These are phyloP conservation scores for Macroramphosus scolopax DNA, from an alignment of 2,797 vertebrate species.

Conservation along the genomic window DNA sequence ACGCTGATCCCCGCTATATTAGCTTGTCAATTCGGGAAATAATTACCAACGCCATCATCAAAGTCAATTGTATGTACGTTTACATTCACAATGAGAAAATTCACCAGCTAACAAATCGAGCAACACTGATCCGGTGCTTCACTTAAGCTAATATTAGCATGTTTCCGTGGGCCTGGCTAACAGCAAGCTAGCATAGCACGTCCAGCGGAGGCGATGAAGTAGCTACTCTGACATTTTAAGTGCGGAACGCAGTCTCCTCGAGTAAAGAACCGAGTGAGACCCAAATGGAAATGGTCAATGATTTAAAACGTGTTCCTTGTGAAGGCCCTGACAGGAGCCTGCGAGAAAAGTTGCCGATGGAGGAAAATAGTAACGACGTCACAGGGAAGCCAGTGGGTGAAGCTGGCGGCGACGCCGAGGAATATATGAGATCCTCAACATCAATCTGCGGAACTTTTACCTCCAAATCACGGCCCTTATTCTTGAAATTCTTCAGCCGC, in stretches of 20 bases:
- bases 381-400: slow-evolving; percentile 68
- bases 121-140: slow-evolving; percentile 15
- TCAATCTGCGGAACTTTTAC: slow-evolving; percentile 72
- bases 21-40: background rate
- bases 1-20: slow-evolving; percentile 1
- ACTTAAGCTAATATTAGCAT: slow-evolving; percentile 31
- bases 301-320: rapidly evolving
- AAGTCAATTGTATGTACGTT: rapidly evolving
- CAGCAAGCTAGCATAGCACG: slow-evolving; percentile 40
- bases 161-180: slow-evolving; percentile 58
- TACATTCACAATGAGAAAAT: background rate
- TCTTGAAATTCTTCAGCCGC: slow-evolving; percentile 99
- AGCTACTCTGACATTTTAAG: slow-evolving; percentile 46
- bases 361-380: slow-evolving; percentile 82
- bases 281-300: background rate
- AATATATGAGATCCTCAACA: slow-evolving; percentile 49
- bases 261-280: background rate
- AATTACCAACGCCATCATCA: rapidly evolving
- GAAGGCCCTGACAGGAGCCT: slow-evolving; percentile 13
- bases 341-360: slow-evolving; percentile 47
- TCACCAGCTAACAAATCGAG: slow-evolving; percentile 13
- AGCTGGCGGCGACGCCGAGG: slow-evolving; percentile 46
- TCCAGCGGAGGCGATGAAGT: slow-evolving; percentile 31
- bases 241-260: slow-evolving; percentile 13
- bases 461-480: slow-evolving; percentile 98